phyloP scores from a whole-genome alignment of 2,797 vertebrate species.

The Cephalopachus bancanus region DNA sequence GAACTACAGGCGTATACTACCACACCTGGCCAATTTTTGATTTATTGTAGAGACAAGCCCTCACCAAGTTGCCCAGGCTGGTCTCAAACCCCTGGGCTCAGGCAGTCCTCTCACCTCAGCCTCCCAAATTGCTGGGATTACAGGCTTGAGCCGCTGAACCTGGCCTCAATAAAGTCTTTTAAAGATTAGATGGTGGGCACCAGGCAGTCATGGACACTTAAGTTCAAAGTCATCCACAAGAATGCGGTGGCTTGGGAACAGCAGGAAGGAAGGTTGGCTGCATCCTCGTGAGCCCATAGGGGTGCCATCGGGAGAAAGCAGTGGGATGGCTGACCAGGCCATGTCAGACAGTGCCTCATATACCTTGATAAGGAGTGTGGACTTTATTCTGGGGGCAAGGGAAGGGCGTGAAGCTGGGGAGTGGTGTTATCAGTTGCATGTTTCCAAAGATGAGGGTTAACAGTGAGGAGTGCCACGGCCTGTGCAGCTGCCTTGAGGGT shows the following conservation, averaged over 20 bases:
- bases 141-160: no score
- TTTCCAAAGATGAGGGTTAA: not conserved
- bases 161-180: not conserved
- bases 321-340: not conserved
- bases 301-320: not conserved
- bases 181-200: not conserved
- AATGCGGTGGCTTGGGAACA: not conserved
- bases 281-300: not conserved
- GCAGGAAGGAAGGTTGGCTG: not conserved
- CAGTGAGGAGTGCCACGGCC: not conserved
- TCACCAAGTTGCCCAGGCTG: no score
- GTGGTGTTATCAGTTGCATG: not conserved
- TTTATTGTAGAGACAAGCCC: no score
- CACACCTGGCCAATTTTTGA: no score
- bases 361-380: not conserved
- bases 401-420: not conserved
- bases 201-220: not conserved
- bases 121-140: no score
- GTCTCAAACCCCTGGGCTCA: no score
- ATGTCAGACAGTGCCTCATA: not conserved
- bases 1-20: no score
- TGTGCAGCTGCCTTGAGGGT: no score
- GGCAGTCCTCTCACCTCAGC: no score
- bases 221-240: not conserved
- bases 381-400: constrained; percentile 50